Evolutionary conservation across 2,888 invertebrate species (phyloP), one percentile per base, ranked within the genome.

Genomic region (Portevinia maculata): DNA sequence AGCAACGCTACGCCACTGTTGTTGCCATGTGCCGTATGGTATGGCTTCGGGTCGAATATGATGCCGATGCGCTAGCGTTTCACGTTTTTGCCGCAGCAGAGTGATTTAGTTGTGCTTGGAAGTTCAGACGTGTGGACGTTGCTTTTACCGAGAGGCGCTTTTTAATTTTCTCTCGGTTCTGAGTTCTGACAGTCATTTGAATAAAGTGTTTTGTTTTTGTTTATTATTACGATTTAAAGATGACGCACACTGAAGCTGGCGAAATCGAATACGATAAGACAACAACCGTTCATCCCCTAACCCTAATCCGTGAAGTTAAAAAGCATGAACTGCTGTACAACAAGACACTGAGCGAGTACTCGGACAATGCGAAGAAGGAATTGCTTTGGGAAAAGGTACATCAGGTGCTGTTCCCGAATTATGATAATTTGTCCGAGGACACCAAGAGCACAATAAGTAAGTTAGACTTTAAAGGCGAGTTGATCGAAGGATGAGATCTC

Each of bases 321-420:
- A 60, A 57, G 41, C 9, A 85, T 34, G 85, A 84, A 13, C 44
- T 70, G 15, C 60, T 86, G 21, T 86, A 85, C 70, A 86, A 85
- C 13, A 85, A 84, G 30, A 55, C 62, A 1, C 48, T 84, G 8
- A 52, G 62, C 6, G 86, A 84, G 8, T 85, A 83, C 52, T 34
- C 50, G 17, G 85, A 84, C 30, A 79, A 50, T n/a, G 34, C 39
- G 1, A 46, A 70, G 9, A 86, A 86, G 60, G 85, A 86, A 9
- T 28, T 46, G 24, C 53, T 85, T 8, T 86, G 86, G 86, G 86
- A 86, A 19, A 39, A 44, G 0, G 85, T 86, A 19, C 76, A 83
- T 11, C 24, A 71, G 39, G 70, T 65, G 30, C 53, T 86, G 21
- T 84, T 85, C 21, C 85, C 85, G 11, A 79, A 67, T 6, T 86